phyloP scores from a whole-genome alignment of 2,113 vertebrate genomes.

The Otocyon megalotis region DNA sequence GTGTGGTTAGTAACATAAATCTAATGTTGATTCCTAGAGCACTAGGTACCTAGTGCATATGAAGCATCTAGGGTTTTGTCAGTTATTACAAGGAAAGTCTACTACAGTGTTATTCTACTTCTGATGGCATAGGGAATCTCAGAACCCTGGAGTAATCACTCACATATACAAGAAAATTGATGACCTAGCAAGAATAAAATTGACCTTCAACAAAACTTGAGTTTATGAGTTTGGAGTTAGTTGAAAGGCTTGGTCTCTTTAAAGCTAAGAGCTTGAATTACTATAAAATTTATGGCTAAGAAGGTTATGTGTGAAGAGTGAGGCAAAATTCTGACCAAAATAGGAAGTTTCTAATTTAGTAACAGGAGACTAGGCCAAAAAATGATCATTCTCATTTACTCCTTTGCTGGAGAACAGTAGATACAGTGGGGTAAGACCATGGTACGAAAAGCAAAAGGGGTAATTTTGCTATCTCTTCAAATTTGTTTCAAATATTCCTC shows the following conservation, averaged over 20 bases:
- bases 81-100: background rate
- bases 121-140: background rate
- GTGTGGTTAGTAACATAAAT: background rate
- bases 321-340: slow-evolving; percentile 53
- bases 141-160: slow-evolving; percentile 19
- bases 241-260: background rate
- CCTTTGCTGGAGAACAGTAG: background rate
- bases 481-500: background rate
- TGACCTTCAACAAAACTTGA: background rate
- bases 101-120: background rate
- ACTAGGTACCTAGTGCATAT: background rate
- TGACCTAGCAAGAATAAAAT: slow-evolving; percentile 19
- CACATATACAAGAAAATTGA: background rate
- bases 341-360: slow-evolving; percentile 22
- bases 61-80: background rate
- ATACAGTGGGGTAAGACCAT: background rate
- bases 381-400: background rate
- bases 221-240: background rate
- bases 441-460: background rate
- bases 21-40: background rate
- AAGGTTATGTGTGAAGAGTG: background rate
- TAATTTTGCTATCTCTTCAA: background rate
- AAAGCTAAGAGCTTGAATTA: slow-evolving; percentile 17
- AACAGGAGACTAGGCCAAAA: background rate
- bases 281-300: slow-evolving; percentile 35